Base-by-base conservation (phyloP, 1,140 invertebrate genomes). In the Thaumetopoea pityocampa region DNA sequence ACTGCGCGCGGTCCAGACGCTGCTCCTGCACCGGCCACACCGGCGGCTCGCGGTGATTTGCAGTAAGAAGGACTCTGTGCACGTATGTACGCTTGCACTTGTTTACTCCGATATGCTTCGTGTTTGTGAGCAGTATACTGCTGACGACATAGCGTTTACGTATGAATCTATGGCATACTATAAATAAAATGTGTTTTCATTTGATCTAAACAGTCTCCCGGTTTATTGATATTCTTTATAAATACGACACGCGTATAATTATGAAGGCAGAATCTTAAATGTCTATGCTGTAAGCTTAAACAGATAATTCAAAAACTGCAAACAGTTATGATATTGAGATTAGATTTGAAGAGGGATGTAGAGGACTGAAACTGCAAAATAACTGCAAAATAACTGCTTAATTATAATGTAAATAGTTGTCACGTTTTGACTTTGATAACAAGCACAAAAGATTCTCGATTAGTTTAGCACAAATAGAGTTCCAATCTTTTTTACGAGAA, bases 81-180 rank as follows among this genome's bases (percentile, higher is more conserved):
- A 68, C 51, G 76, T 80, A 77, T 26, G 76, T 77, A 74, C 36
- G 35, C 30, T 35, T 77, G 63, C 67, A 67, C 51, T 65, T 46
- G 24, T 43, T 58, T 54, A 57, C 47, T 40, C 38, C 48, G 40
- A 49, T 49, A 46, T 57, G 51, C 26, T 52, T 36, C 12, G 11
- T 28, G 26, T 48, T 22, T 58, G 44, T 37, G 7, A 7, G 35
- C 38, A 45, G 32, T 24, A 41, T 28, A 43, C 27, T 40, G 19
- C 40, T 57, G 48, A 57, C 45, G 50, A 44, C 44, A 44, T 35
- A 19, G 40, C 46, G 16, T 51, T 46, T 56, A 66, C 49, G 51
- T 45, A 47, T 27, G 23, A 14, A 48, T 12, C 5, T 45, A 17
- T 33, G 42, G 15, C 37, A 12, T 15, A 44, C 53, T 56, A 56